phyloP scores from a whole-genome alignment of 1,140 invertebrate species.

The Vanessa tameamea region DNA sequence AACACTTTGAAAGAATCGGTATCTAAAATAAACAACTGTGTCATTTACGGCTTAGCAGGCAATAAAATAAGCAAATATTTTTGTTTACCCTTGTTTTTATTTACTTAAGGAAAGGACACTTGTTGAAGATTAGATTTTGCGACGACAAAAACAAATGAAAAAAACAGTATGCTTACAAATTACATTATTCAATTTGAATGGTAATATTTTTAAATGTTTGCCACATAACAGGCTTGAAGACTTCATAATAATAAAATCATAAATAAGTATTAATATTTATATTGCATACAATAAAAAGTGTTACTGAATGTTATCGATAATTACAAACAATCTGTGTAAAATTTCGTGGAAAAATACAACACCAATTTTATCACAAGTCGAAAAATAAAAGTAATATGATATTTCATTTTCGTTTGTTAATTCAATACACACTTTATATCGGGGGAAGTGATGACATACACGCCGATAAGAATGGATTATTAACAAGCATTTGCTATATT shows the following conservation, averaged over 20 bases:
- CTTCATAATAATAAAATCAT: background rate
- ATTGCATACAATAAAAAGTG: background rate
- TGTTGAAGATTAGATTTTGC: slow-evolving; percentile 13
- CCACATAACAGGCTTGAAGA: too few species aligned
- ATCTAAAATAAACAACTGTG: slow-evolving; percentile 18
- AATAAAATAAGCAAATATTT: slow-evolving; percentile 18
- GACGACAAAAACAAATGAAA: background rate
- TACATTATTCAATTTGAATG: too few species aligned
- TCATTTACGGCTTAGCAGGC: slow-evolving; percentile 15
- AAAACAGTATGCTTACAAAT: too few species aligned
- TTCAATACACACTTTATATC: slow-evolving; percentile 19
- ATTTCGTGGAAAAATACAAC: slow-evolving; percentile 18
- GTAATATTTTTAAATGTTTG: too few species aligned
- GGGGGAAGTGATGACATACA: slow-evolving; percentile 30
- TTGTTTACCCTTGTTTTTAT: slow-evolving; percentile 17
- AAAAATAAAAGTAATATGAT: slow-evolving; percentile 13
- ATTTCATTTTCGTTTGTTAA: slow-evolving; percentile 26
- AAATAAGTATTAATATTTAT: slow-evolving; percentile 4
- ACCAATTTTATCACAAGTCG: slow-evolving; percentile 22
- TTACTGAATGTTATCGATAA: slow-evolving; percentile 17
- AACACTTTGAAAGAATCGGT: background rate
- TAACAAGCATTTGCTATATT: background rate
- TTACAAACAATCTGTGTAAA: slow-evolving; percentile 23
- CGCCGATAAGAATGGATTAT: slow-evolving; percentile 24
- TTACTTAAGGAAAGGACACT: slow-evolving; percentile 13